Base-by-base conservation (phyloP, 2,888 invertebrate species). In the Volucella bombylans region DNA sequence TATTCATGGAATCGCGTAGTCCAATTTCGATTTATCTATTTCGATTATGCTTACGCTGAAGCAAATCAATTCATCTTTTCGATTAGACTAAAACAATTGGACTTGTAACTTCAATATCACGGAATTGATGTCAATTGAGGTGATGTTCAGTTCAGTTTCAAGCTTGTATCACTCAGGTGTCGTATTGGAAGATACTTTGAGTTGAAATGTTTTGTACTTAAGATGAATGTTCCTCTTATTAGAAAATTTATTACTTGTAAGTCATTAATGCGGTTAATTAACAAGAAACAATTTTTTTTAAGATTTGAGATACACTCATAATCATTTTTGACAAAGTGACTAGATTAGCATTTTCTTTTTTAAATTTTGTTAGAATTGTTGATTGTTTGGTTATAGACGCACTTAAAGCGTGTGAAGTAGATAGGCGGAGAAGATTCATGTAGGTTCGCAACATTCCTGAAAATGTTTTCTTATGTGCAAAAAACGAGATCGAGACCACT, bases 51-150 rank as follows among this genome's bases (percentile, higher is more conserved):
- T 38, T 14, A 8, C n/a, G 10, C 47, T 14, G n/a, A 4, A 14
- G 31, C 47, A 47, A n/a, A 39, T 31, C 11, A 38, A 45, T 54
- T 41, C 2, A 39, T 39, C 11, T 68, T 55, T 54, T 59, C 59
- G 57, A 69, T 57, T 49, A 49, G 38, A 57, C 57, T 41, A 57
- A 57, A 59, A 41, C 69, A 57, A 69, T 69, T 69, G 69, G 59
- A 69, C 69, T 69, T 69, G 57, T 18, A 49, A 45, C 38, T n/a
- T 8, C 57, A 57, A 69, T 57, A 55, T 57, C 69, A 69, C 14
- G 39, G 18, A 59, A 69, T 69, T 38, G 59, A 59, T 47, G 38
- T 47, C 69, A 69, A 69, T 69, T 49, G 49, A 47, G 12, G 10
- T 15, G 12, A 47, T 39, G 14, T 55, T 69, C 38, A 11, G 18